A percentile compares a stretch with the other conserved stretches of the same genome.
These are phyloP conservation scores for Trochalopteron elliotii DNA, from an alignment of 2,113 vertebrate genomes.

Conservation along the genomic window DNA sequence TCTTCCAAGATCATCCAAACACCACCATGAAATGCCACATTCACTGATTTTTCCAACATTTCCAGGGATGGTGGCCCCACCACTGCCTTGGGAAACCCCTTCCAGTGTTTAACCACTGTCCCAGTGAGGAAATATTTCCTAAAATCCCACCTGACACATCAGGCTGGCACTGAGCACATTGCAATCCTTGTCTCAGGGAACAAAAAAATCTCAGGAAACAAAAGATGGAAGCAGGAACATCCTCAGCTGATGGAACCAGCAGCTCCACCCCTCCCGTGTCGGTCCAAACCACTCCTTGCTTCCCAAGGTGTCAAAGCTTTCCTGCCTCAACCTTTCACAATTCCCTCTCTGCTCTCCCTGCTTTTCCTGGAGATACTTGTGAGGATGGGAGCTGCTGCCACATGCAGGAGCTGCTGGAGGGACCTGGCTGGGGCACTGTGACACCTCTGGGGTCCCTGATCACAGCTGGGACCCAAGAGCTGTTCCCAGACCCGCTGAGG, in stretches of 20 bases:
- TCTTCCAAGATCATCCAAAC: no score
- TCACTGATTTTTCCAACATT: background rate
- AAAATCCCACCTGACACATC: background rate
- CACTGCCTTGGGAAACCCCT: background rate
- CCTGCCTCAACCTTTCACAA: background rate
- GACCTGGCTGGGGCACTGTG: fast-evolving
- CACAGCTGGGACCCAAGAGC: fast-evolving
- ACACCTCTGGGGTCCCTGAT: background rate
- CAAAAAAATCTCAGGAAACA: background rate
- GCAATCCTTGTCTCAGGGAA: background rate
- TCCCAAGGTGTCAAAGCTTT: background rate
- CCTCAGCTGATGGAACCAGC: background rate
- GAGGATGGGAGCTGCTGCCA: background rate
- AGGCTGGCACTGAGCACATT: background rate
- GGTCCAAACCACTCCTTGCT: background rate
- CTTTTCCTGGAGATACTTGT: background rate
- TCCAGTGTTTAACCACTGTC: background rate
- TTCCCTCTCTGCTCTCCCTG: background rate
- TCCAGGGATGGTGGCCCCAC: background rate
- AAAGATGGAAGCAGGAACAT: background rate
- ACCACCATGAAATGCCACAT: background rate
- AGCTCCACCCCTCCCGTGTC: background rate
- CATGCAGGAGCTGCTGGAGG: background rate
- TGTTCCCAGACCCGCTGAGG: background rate
- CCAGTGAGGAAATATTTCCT: background rate